These are phyloP conservation scores for Drosophila formosana DNA, from an alignment of 2,888 invertebrate genomes.

Conservation along the genomic window DNA sequence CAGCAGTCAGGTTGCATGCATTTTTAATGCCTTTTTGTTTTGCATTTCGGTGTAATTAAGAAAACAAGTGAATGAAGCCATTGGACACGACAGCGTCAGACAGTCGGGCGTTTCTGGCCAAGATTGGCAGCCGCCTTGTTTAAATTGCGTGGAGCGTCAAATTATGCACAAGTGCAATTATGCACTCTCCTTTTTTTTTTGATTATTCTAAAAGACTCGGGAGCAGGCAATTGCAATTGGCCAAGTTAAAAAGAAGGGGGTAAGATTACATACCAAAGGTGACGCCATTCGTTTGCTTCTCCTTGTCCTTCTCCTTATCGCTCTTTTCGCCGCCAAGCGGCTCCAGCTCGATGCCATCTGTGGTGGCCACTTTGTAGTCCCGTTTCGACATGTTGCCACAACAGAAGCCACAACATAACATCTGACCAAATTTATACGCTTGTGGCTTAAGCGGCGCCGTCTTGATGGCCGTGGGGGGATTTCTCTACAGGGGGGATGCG, in stretches of 20 bases:
- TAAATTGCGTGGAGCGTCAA: constrained; percentile 45
- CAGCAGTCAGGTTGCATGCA: constrained; percentile 36
- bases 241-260: neutral
- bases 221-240: constrained; percentile 30
- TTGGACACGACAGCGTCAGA: constrained; percentile 17
- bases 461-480: constrained; percentile 45
- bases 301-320: constrained; percentile 82
- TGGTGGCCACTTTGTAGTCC: constrained; percentile 85
- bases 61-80: constrained; percentile 68
- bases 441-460: constrained; percentile 75
- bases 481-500: constrained; percentile 13
- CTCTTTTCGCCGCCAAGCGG: constrained; percentile 84
- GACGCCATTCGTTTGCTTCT: constrained; percentile 84
- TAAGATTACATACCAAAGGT: constrained; percentile 82
- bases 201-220: constrained; percentile 53
- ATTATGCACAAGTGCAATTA: constrained; percentile 82
- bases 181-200: constrained; percentile 64
- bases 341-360: constrained; percentile 85
- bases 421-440: constrained; percentile 81
- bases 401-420: constrained; percentile 85
- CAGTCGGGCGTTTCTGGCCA: constrained; percentile 6
- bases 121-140: constrained; percentile 31
- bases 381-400: constrained; percentile 85
- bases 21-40: constrained; percentile 72
- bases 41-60: constrained; percentile 74